A percentile compares a stretch with the other conserved stretches of the same genome.
Evolutionary conservation across 1,140 invertebrate species (phyloP).

Genomic region (Zaprionus tsacasi): DNA sequence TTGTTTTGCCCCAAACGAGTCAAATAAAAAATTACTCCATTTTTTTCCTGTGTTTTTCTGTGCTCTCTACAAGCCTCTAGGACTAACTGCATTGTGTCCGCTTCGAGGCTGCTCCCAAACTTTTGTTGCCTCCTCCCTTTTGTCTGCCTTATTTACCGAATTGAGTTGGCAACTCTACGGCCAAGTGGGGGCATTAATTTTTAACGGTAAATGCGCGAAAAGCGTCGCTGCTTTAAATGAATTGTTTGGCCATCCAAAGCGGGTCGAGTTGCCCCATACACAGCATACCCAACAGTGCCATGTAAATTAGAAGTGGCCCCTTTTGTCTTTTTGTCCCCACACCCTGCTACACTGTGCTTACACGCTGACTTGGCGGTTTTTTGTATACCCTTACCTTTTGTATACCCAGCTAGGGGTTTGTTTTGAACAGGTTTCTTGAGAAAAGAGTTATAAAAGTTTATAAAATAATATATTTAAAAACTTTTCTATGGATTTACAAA

Average conservation of each 20-base stretch:
- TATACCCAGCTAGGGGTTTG: not conserved
- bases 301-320: conserved; percentile 79
- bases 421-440: too few relatives aligned
- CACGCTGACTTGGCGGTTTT: conserved; percentile 37
- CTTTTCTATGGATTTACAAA: too few relatives aligned
- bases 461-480: too few relatives aligned
- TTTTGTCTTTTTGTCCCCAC: conserved; percentile 47
- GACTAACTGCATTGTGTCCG: conserved; percentile 35
- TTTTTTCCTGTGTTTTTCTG: conserved; percentile 20
- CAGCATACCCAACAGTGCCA: conserved; percentile 33
- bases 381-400: conserved; percentile 20
- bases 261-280: not conserved
- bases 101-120: conserved; percentile 2
- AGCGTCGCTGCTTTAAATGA: conserved; percentile 72
- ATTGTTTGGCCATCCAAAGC: conserved; percentile 54
- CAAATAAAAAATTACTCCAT: conserved; percentile 46
- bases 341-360: conserved; percentile 32
- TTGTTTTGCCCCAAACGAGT: conserved; percentile 61
- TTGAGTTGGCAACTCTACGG: conserved; percentile 58
- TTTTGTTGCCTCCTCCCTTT: conserved; percentile 14
- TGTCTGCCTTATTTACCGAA: conserved; percentile 71
- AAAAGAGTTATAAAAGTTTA: too few relatives aligned
- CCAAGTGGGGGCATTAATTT: conserved; percentile 77
- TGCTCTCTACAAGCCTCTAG: not conserved
- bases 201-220: conserved; percentile 81